These are phyloP conservation scores for Glaucidium brasilianum DNA, from an alignment of 2,113 vertebrate genomes.

Conservation along the genomic window DNA sequence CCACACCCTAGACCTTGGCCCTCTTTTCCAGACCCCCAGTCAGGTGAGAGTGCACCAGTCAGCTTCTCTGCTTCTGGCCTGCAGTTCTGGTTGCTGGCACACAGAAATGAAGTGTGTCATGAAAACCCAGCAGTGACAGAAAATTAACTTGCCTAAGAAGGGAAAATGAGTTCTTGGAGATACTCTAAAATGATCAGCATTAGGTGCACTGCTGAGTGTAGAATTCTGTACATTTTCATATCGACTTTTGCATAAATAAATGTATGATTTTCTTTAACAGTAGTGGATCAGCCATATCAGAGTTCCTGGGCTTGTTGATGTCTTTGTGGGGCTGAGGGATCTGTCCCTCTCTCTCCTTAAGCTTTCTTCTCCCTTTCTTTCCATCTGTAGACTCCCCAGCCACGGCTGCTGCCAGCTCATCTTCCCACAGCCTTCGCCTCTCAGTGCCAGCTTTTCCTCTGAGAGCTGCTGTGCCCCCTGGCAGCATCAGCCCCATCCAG, in stretches of 20 bases:
- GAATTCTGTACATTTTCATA: not conserved
- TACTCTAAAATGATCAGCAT: not conserved
- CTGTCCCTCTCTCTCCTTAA: not conserved
- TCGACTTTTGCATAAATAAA: not conserved
- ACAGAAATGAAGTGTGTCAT: not conserved
- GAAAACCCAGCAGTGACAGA: not conserved
- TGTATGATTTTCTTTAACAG: not conserved
- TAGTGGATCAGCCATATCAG: not conserved
- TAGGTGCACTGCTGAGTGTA: not conserved
- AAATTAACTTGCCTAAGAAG: not conserved
- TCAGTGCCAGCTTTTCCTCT: conserved; percentile 73
- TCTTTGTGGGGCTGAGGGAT: not conserved
- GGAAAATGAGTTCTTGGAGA: not conserved
- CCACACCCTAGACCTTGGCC: not conserved
- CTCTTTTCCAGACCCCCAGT: conserved; percentile 17
- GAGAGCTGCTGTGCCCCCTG: conserved; percentile 55
- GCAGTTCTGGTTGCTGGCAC: not conserved
- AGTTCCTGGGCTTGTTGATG: not conserved
- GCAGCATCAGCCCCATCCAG: conserved; percentile 54
- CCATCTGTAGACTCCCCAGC: not conserved
- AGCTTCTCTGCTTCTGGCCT: not conserved
- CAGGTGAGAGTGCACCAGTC: conserved; percentile 41
- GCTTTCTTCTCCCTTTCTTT: not conserved
- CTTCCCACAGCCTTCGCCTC: conserved; percentile 68
- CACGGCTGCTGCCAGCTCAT: not conserved